Evolutionary conservation across 2,113 vertebrate genomes (phyloP), one percentile per base, ranked within the genome.

Genomic region (Hymenochirus boettgeri): DNA sequence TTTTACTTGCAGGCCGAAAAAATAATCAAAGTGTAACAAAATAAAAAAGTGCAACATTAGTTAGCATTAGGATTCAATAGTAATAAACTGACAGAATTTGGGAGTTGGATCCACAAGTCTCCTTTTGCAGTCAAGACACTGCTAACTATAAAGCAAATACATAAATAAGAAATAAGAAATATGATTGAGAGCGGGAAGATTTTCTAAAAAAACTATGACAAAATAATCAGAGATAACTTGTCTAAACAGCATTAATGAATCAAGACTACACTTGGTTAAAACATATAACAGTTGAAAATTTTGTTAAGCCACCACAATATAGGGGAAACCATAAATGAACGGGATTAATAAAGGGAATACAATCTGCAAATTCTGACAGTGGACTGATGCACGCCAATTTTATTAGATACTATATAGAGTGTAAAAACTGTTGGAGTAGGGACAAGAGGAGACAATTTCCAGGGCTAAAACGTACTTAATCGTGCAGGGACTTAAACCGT

Each of bases 21-120:
- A 84, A 69, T 61, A 74, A 78, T 54, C 42, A 71, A 75, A 67
- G 75, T 75, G 76, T 74, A 79, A 93, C 96, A 96, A 96, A 97
- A 97, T 96, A 93, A 86, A 77, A 96, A 69, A 89, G 89, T 95
- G 91, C 89, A 79, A 83, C 76, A 70, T 85, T 80, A n/a, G n/a
- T n/a, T n/a, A 89, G 88, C 88, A 74, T 78, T 83, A 90, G 82
- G 79, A 82, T 79, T 85, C 76, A 79, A 33, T 78, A 77, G 77
- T 73, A 77, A 76, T 71, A 79, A 42, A 82, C 6, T 70, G 76
- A 80, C 76, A 83, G 76, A 71, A 71, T 66, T 62, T 75, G 79
- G 79, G 75, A 80, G 74, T 70, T 70, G 75, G 75, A 80, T 69
- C 72, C 76, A 82, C 73, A 72, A 76, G 78, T 84, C 73, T 84